phyloP scores from a whole-genome alignment of 2,797 vertebrate genomes.

The Propithecus deckenii region DNA sequence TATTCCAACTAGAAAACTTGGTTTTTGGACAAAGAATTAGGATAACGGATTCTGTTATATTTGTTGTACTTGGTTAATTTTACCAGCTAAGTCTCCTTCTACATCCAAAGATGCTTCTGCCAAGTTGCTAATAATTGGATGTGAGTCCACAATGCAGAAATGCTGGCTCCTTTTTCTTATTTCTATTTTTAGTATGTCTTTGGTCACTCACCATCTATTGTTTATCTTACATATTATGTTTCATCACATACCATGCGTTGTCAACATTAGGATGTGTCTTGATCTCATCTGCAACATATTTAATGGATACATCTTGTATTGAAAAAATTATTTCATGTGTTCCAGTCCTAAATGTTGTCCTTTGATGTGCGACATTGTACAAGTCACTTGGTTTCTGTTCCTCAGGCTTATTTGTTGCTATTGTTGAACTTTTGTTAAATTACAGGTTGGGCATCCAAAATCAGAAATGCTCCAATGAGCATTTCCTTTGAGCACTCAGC shows the following conservation, averaged over 20 bases:
- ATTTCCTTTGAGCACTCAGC: not conserved
- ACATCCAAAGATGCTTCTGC: not conserved
- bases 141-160: not conserved
- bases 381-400: not conserved
- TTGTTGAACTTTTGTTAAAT: not conserved
- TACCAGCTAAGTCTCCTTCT: not conserved
- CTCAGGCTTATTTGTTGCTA: not conserved
- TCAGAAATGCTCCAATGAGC: not conserved
- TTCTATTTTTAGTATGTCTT: not conserved
- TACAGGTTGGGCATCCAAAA: not conserved
- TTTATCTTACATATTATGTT: not conserved
- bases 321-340: not conserved
- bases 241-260: not conserved
- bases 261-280: not conserved
- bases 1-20: not conserved
- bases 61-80: not conserved
- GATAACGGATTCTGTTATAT: not conserved
- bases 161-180: not conserved
- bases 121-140: not conserved
- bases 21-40: not conserved
- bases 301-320: not conserved
- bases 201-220: not conserved
- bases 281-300: not conserved
- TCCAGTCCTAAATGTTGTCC: not conserved
- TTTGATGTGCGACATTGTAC: not conserved